phyloP scores from a whole-genome alignment of 2,888 invertebrate species.

The Tineola bisselliella region DNA sequence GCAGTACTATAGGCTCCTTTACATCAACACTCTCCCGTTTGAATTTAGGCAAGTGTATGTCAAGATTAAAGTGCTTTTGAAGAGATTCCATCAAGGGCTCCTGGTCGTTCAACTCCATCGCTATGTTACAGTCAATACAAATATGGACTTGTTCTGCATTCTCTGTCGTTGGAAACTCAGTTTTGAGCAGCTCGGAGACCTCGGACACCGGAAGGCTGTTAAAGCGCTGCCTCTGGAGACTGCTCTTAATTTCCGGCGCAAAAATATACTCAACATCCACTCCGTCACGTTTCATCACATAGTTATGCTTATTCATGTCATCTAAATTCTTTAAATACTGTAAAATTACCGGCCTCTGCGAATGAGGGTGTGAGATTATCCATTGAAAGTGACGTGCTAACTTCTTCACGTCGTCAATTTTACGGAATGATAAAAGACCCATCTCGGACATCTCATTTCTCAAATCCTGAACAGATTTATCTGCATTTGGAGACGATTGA shows the following conservation, averaged over 20 bases:
- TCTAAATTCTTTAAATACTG: constrained; percentile 41
- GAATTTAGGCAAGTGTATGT: constrained; percentile 40
- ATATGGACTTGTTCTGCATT: constrained; percentile 55
- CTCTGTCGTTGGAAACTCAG: constrained; percentile 39
- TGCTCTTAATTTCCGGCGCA: constrained; percentile 57
- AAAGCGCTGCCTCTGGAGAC: constrained; percentile 50
- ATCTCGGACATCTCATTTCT: constrained; percentile 35
- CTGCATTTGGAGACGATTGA: background rate
- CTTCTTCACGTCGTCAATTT: constrained; percentile 47
- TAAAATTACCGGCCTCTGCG: constrained; percentile 33
- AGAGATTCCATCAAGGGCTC: constrained; percentile 56
- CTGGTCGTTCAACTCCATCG: constrained; percentile 53
- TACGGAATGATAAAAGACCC: constrained; percentile 49
- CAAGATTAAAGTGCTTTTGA: constrained; percentile 51
- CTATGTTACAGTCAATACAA: constrained; percentile 54
- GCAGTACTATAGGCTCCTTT: constrained; percentile 47
- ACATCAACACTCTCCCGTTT: constrained; percentile 57
- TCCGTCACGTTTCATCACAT: constrained; percentile 41
- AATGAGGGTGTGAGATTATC: constrained; percentile 41
- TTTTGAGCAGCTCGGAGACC: constrained; percentile 52
- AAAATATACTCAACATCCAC: constrained; percentile 59
- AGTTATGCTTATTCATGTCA: constrained; percentile 42
- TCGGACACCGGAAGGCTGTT: constrained; percentile 58
- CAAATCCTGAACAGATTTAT: constrained; percentile 27
- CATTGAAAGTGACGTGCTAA: constrained; percentile 45